Percentiles rank a stretch among this genome's conserved stretches.
Conservation (phyloP, 2,888 invertebrate genomes). For the Amitus sp. region DNA sequence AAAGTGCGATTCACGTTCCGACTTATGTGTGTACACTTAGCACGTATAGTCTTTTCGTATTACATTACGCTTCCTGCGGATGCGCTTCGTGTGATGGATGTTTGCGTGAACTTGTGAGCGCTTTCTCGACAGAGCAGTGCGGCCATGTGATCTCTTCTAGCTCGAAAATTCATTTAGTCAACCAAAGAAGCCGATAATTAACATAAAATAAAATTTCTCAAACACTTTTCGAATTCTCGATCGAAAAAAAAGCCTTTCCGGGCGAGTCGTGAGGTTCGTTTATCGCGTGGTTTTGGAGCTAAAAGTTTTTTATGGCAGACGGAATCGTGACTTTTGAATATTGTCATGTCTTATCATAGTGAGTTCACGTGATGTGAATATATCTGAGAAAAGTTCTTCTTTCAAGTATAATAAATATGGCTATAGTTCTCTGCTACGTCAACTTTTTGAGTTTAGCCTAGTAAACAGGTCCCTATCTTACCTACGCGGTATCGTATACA, state of each 20-base stretch:
- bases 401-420: conserved; percentile 54
- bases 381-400: no score
- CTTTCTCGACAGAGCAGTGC: conserved; percentile 47
- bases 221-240: no score
- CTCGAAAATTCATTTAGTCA: conserved; percentile 19
- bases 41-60: conserved; percentile 37
- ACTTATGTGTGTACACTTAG: conserved; percentile 36
- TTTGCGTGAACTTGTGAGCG: conserved; percentile 16
- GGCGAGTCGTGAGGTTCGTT: no score
- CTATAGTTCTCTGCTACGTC: conserved; percentile 56
- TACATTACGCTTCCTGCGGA: conserved; percentile 22
- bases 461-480: conserved; percentile 65
- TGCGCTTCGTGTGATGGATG: conserved; percentile 26
- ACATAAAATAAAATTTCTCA: not conserved
- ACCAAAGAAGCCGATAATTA: not conserved
- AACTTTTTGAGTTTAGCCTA: conserved; percentile 56
- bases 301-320: conserved; percentile 27
- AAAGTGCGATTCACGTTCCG: conserved; percentile 44
- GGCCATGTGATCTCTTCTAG: conserved; percentile 37
- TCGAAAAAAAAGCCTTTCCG: no score
- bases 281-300: conserved; percentile 13
- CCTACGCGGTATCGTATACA: conserved; percentile 66
- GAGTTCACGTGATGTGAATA: conserved; percentile 25
- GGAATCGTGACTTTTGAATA: conserved; percentile 53
- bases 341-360: conserved; percentile 59